Evolutionary conservation across 2,113 vertebrate species (phyloP).

Genomic region (Tychaedon coryphoeus): DNA sequence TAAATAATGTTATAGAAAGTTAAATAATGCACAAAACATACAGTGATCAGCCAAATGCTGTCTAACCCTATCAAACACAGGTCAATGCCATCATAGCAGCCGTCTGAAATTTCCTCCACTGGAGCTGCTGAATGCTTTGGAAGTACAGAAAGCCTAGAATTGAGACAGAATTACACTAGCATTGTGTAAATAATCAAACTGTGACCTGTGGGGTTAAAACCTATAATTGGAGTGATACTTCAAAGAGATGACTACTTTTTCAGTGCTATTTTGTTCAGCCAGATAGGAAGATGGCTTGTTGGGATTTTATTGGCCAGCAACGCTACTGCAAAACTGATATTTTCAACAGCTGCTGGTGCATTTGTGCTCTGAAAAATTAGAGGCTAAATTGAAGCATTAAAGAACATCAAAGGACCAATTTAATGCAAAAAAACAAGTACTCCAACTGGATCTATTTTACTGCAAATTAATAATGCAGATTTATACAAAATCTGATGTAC

Average conservation of each 20-base stretch:
- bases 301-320: conserved; percentile 78
- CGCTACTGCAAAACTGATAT: conserved; percentile 83
- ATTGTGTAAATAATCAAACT: conserved; percentile 99
- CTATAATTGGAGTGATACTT: conserved; percentile 99
- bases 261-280: conserved; percentile 80
- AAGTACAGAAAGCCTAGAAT: conserved; percentile 86
- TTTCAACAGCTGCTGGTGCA: conserved; percentile 85
- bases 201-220: conserved; percentile 97
- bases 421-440: conserved; percentile 80
- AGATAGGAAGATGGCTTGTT: conserved; percentile 78
- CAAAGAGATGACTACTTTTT: conserved; percentile 95
- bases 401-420: conserved; percentile 82
- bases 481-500: conserved; percentile 57
- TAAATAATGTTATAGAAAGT: conserved; percentile 73
- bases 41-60: conserved; percentile 73
- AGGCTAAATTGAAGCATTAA: conserved; percentile 80
- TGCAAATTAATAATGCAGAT: conserved; percentile 81
- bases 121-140: conserved; percentile 79
- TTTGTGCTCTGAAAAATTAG: conserved; percentile 82
- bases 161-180: conserved; percentile 90
- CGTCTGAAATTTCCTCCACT: conserved; percentile 84
- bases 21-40: conserved; percentile 79
- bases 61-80: conserved; percentile 89
- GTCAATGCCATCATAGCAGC: conserved; percentile 81
- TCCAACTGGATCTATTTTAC: conserved; percentile 78